phyloP scores from a whole-genome alignment of 2,113 vertebrate species.

The Corythoichthys intestinalis region DNA sequence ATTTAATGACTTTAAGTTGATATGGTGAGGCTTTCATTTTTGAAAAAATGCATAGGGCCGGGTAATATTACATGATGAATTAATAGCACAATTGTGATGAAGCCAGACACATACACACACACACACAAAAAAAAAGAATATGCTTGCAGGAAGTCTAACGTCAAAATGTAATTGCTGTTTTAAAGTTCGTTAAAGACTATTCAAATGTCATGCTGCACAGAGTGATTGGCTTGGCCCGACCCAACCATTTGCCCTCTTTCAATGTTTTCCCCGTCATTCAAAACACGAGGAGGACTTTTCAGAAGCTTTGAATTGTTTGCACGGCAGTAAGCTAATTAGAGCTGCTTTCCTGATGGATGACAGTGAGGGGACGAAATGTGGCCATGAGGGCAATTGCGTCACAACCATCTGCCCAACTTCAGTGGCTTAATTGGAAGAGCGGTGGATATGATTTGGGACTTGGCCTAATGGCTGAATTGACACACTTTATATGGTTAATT shows the following conservation, averaged over 20 bases:
- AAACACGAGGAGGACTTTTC: conserved; percentile 70
- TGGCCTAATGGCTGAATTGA: conserved; percentile 53
- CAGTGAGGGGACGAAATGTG: conserved; percentile 39
- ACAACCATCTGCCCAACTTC: conserved; percentile 54
- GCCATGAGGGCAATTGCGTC: conserved; percentile 54
- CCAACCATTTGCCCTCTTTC: conserved; percentile 58
- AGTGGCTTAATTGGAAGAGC: conserved; percentile 65
- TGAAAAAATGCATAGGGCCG: conserved; percentile 35
- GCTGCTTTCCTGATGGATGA: conserved; percentile 64
- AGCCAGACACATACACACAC: conserved; percentile 50
- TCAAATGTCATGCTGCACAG: conserved; percentile 69
- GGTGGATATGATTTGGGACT: conserved; percentile 49
- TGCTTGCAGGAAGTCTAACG: conserved; percentile 66
- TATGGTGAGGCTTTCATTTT: conserved; percentile 18
- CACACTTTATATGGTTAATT: conserved; percentile 36
- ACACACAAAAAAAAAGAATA: conserved; percentile 52
- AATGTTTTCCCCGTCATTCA: conserved; percentile 68
- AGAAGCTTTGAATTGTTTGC: conserved; percentile 70
- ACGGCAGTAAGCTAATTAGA: conserved; percentile 77
- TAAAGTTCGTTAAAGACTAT: conserved; percentile 72
- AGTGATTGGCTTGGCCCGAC: conserved; percentile 63
- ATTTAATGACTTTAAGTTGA: conserved; percentile 12
- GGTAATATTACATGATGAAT: background rate
- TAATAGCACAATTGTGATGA: conserved; percentile 2
- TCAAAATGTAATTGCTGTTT: conserved; percentile 70